Evolutionary conservation across 2,113 vertebrate genomes (phyloP).

Genomic region (Otus sunia): DNA sequence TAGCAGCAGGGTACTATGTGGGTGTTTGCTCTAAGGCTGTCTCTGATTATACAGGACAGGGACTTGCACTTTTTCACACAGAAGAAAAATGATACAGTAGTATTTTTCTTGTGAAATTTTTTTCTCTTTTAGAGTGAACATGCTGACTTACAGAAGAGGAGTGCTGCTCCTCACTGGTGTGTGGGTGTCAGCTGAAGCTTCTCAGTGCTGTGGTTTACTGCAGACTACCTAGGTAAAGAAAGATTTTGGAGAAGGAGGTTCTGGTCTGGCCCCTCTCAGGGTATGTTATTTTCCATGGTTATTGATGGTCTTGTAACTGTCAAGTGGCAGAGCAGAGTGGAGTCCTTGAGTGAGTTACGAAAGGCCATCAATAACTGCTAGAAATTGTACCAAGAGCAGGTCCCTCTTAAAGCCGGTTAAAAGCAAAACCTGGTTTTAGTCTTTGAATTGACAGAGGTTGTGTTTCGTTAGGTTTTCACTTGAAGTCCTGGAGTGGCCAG

Average conservation of each 20-base stretch:
- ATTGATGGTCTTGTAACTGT: not conserved
- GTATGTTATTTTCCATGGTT: not conserved
- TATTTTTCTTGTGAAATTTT: conserved; percentile 1
- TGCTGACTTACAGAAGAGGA: conserved; percentile 2
- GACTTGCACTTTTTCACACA: conserved; percentile 43
- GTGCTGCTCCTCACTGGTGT: not conserved
- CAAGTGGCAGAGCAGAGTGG: not conserved
- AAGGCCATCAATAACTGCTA: conserved; percentile 12
- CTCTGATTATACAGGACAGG: conserved; percentile 44
- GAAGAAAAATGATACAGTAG: not conserved
- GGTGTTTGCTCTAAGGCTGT: conserved; percentile 55
- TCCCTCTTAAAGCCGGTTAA: not conserved
- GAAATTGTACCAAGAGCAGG: not conserved
- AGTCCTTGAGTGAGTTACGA: not conserved
- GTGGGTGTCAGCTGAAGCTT: conserved; percentile 11
- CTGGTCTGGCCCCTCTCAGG: not conserved
- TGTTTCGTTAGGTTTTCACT: not conserved
- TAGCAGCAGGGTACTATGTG: conserved; percentile 54
- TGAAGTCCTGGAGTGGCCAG: not conserved
- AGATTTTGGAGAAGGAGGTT: not conserved
- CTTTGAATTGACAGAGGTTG: not conserved
- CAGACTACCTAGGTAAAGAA: not conserved
- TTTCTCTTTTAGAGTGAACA: not conserved
- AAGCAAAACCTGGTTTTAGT: not conserved
- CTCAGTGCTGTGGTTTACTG: not conserved